These are phyloP conservation scores for Ifrita kowaldi DNA, from an alignment of 2,113 vertebrate genomes.

Conservation along the genomic window DNA sequence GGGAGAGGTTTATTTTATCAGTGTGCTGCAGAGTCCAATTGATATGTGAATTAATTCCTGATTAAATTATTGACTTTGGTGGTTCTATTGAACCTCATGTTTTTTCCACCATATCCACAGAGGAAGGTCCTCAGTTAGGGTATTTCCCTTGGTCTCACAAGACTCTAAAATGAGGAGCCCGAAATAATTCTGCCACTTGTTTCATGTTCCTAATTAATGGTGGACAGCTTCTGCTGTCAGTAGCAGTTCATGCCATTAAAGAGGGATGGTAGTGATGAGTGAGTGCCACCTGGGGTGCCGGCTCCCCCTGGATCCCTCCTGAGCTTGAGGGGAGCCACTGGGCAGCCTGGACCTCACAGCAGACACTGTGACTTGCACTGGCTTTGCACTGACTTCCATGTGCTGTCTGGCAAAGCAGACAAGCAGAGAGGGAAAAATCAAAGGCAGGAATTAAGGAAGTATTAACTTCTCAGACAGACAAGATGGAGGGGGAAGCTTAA, in stretches of 20 bases:
- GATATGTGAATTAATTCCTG: neutral
- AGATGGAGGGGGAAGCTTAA: neutral
- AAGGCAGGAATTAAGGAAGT: neutral
- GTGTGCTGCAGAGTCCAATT: neutral
- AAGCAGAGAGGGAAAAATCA: neutral
- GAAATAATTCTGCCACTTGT: neutral
- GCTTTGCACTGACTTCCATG: neutral
- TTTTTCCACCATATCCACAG: neutral
- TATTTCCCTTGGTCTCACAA: neutral
- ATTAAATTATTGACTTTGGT: neutral
- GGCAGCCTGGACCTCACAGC: neutral
- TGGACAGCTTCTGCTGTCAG: neutral
- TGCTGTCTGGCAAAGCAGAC: neutral
- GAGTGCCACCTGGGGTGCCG: neutral
- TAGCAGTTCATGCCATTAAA: neutral
- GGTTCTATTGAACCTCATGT: neutral
- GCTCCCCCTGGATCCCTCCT: rapidly evolving
- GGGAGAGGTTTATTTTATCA: neutral
- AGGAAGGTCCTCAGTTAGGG: neutral
- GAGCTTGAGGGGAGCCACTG: neutral
- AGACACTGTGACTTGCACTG: neutral
- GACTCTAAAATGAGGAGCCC: neutral
- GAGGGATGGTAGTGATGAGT: neutral
- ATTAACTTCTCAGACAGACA: neutral
- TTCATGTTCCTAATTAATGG: neutral